phyloP scores from a whole-genome alignment of 2,113 vertebrate genomes.

The Etheostoma cragini region DNA sequence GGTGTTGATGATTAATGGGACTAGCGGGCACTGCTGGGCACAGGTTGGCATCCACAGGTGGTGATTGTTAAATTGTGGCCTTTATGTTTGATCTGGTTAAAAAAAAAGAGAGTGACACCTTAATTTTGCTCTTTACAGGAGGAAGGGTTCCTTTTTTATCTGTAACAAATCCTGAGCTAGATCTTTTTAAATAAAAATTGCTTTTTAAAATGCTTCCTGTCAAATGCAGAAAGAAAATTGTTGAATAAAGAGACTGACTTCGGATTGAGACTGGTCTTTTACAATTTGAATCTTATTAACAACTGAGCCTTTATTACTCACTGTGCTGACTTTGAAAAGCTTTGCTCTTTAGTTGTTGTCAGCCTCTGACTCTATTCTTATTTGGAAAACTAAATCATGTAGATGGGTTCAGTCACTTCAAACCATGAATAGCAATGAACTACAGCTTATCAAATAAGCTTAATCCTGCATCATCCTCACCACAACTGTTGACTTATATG shows the following conservation, averaged over 20 bases:
- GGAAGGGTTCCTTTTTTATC: slow-evolving; percentile 81
- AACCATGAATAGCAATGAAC: background rate
- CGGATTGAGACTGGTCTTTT: slow-evolving; percentile 43
- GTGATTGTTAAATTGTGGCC: slow-evolving; percentile 7
- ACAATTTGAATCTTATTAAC: slow-evolving; percentile 2
- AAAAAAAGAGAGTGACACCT: slow-evolving; percentile 42
- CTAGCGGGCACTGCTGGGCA: slow-evolving; percentile 52
- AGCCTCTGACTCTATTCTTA: background rate
- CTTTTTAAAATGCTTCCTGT: slow-evolving; percentile 34
- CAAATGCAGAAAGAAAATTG: slow-evolving; percentile 44
- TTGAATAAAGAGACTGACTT: slow-evolving; percentile 69
- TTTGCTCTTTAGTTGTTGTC: slow-evolving; percentile 10
- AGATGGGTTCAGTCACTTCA: slow-evolving; percentile 1
- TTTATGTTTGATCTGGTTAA: slow-evolving; percentile 2
- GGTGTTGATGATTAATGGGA: slow-evolving; percentile 50
- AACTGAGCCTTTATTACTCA: slow-evolving; percentile 1
- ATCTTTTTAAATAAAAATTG: slow-evolving; percentile 1
- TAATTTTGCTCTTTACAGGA: slow-evolving; percentile 80
- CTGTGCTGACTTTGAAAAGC: background rate
- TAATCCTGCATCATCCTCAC: background rate
- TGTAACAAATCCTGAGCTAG: slow-evolving; percentile 74
- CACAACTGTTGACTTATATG: slow-evolving; percentile 5
- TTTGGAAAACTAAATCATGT: slow-evolving; percentile 7
- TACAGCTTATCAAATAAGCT: background rate
- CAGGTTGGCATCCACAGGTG: slow-evolving; percentile 41